phyloP scores from a whole-genome alignment of 2,888 invertebrate species.

The Philereme vetulata region DNA sequence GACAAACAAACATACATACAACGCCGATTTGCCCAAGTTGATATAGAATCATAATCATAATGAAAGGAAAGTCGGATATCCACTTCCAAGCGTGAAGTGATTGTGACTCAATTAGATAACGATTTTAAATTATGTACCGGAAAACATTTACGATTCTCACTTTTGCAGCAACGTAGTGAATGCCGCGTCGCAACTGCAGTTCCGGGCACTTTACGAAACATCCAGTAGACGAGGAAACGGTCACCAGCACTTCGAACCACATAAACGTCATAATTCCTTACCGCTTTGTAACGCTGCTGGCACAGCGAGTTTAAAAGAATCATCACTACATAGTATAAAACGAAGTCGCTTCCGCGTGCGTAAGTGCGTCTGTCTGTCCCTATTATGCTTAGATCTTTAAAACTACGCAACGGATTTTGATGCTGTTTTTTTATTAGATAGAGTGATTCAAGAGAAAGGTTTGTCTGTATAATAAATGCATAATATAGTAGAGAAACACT shows the following conservation, averaged over 20 bases:
- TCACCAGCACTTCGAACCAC: conserved; percentile 12
- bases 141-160: conserved; percentile 20
- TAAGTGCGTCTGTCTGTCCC: too few species aligned
- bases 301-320: neutral
- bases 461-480: too few species aligned
- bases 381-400: too few species aligned
- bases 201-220: conserved; percentile 45
- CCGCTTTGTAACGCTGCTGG: conserved; percentile 3
- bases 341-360: too few species aligned
- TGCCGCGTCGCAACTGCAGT: conserved; percentile 42
- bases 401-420: too few species aligned
- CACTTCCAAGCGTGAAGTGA: conserved; percentile 16
- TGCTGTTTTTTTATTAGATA: too few species aligned
- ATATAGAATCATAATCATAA: too few species aligned
- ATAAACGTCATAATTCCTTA: conserved; percentile 44
- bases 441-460: too few species aligned
- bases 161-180: conserved; percentile 27
- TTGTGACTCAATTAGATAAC: conserved; percentile 16
- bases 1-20: too few species aligned
- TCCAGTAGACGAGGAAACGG: conserved; percentile 36
- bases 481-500: too few species aligned
- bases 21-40: too few species aligned
- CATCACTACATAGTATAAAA: too few species aligned
- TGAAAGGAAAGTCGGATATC: neutral
- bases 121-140: conserved; percentile 25